A percentile compares a stretch with the other conserved stretches of the same genome.
phyloP scores from a whole-genome alignment of 2,113 vertebrate genomes.

The Procavia capensis region DNA sequence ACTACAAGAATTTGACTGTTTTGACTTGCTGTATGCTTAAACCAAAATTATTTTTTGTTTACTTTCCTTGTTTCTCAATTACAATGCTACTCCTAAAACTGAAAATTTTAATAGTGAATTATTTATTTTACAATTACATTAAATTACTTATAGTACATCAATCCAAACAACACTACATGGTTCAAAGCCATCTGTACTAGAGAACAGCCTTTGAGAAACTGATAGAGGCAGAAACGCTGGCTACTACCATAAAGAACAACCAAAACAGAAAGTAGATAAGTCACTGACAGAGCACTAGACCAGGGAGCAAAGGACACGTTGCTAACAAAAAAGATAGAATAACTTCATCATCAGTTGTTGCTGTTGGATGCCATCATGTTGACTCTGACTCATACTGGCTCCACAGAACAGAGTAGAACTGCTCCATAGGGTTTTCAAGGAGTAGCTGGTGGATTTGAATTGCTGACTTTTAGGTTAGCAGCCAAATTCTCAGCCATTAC shows the following conservation, averaged over 20 bases:
- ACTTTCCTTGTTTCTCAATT: constrained; percentile 31
- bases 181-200: neutral
- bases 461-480: too few relatives aligned
- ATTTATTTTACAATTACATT: neutral
- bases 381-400: neutral
- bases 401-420: too few relatives aligned
- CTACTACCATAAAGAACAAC: neutral
- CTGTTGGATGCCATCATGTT: too few relatives aligned
- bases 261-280: neutral
- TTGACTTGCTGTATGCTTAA: constrained; percentile 9
- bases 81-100: constrained; percentile 34
- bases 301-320: neutral
- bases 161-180: constrained; percentile 12
- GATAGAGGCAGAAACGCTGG: neutral
- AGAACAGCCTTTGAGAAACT: neutral
- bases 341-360: neutral
- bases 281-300: neutral
- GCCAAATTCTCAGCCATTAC: too few relatives aligned
- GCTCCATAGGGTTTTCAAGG: too few relatives aligned
- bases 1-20: constrained; percentile 1
- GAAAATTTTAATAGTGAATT: constrained; percentile 3
- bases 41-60: constrained; percentile 29
- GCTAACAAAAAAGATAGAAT: constrained; percentile 1
- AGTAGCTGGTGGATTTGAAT: too few relatives aligned
- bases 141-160: constrained; percentile 26